phyloP scores from a whole-genome alignment of 2,113 vertebrate species.

The Ictidomys tridecemlineatus region DNA sequence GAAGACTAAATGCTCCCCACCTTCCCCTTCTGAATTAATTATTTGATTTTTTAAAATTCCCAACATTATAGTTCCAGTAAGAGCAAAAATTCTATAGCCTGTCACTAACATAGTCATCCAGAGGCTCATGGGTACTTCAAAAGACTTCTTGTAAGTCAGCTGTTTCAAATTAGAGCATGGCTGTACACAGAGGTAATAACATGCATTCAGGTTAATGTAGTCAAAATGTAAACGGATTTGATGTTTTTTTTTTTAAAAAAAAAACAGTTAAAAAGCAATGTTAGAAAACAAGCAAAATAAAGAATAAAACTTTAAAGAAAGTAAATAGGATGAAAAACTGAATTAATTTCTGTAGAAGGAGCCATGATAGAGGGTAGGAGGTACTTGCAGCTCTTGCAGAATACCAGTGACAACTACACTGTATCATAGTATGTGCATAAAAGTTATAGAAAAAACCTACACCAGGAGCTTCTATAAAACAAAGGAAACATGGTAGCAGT shows the following conservation, averaged over 20 bases:
- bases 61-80: background rate
- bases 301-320: background rate
- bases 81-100: background rate
- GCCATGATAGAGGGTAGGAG: background rate
- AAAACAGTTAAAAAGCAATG: background rate
- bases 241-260: too few species aligned
- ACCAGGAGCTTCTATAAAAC: background rate
- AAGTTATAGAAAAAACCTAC: background rate
- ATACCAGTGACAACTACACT: background rate
- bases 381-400: background rate
- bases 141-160: background rate
- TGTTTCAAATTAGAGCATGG: background rate
- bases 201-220: background rate
- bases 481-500: background rate
- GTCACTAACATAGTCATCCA: background rate
- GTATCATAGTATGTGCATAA: background rate
- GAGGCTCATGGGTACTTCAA: background rate
- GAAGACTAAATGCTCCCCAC: background rate
- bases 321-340: background rate
- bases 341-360: background rate
- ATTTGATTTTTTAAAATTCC: background rate
- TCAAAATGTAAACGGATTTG: background rate
- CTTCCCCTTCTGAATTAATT: background rate
- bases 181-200: background rate
- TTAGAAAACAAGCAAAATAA: background rate